Evolutionary conservation across 2,113 vertebrate species (phyloP).

Genomic region (Clarias batrachus): DNA sequence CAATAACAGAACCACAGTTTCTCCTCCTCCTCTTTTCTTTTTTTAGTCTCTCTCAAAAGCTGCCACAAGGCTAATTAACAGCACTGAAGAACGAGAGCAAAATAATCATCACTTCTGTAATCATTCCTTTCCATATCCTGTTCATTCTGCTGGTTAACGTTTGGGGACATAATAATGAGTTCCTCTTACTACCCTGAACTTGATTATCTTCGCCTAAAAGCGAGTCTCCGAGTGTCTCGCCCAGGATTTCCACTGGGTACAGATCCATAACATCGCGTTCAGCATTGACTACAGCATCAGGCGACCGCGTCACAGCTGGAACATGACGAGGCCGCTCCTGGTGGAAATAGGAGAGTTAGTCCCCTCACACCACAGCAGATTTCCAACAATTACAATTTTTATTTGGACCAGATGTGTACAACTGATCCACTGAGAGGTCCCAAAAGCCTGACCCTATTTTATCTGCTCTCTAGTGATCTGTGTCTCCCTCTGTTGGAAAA

Average conservation of each 20-base stretch:
- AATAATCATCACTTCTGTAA: background rate
- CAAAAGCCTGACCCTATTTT: background rate
- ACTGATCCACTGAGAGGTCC: background rate
- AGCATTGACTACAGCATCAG: too few relatives aligned
- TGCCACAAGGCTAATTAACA: background rate
- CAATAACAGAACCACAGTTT: slow-evolving; percentile 13
- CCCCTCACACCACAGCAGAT: background rate
- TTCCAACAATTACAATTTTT: background rate
- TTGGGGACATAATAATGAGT: background rate
- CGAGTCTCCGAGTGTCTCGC: background rate
- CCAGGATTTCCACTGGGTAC: too few relatives aligned
- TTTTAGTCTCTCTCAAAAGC: background rate
- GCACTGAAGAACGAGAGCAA: background rate
- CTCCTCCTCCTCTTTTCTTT: background rate
- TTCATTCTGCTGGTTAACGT: background rate
- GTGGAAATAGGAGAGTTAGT: background rate
- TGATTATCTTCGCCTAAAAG: background rate
- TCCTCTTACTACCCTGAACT: background rate
- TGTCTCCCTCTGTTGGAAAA: slow-evolving; percentile 35
- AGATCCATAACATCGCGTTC: too few relatives aligned
- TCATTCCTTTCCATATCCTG: background rate
- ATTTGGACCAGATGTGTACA: background rate
- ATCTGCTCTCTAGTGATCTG: background rate
- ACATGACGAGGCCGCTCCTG: too few relatives aligned
- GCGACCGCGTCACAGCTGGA: too few relatives aligned